These are phyloP conservation scores for Engraulis encrasicolus DNA, from an alignment of 2,113 vertebrate genomes.

Conservation along the genomic window DNA sequence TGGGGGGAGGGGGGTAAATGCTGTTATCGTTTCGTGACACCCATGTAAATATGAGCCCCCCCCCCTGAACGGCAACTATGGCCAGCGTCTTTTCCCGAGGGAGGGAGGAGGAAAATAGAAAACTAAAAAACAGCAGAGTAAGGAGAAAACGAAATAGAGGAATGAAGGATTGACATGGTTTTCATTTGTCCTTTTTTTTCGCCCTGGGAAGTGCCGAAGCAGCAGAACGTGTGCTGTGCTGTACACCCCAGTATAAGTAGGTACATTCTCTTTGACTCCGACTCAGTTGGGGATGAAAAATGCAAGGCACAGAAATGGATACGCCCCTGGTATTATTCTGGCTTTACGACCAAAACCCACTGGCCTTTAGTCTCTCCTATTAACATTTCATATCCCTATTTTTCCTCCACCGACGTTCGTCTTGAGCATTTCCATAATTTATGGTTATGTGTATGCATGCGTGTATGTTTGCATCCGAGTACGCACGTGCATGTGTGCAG, in stretches of 20 bases:
- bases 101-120: slow-evolving; percentile 24
- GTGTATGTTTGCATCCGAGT: too few relatives aligned
- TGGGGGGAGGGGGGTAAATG: slow-evolving; percentile 51
- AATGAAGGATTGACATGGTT: slow-evolving; percentile 20
- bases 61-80: slow-evolving; percentile 34
- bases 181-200: slow-evolving; percentile 36
- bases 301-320: slow-evolving; percentile 14
- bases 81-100: slow-evolving; percentile 32
- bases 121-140: not conserved
- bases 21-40: slow-evolving; percentile 61
- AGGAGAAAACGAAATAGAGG: not conserved
- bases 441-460: not conserved
- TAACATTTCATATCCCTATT: slow-evolving; percentile 25
- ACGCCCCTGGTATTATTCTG: slow-evolving; percentile 24
- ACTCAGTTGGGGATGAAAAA: slow-evolving; percentile 19
- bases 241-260: too few relatives aligned
- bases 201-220: slow-evolving; percentile 27
- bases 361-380: not conserved
- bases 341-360: not conserved
- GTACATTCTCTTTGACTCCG: slow-evolving; percentile 44
- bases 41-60: slow-evolving; percentile 59
- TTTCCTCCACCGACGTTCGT: slow-evolving; percentile 4
- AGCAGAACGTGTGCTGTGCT: slow-evolving; percentile 43
- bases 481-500: slow-evolving; percentile 1
- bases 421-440: slow-evolving; percentile 38